These are phyloP conservation scores for Leptinotarsa texana DNA, from an alignment of 1,140 invertebrate genomes.

Conservation along the genomic window DNA sequence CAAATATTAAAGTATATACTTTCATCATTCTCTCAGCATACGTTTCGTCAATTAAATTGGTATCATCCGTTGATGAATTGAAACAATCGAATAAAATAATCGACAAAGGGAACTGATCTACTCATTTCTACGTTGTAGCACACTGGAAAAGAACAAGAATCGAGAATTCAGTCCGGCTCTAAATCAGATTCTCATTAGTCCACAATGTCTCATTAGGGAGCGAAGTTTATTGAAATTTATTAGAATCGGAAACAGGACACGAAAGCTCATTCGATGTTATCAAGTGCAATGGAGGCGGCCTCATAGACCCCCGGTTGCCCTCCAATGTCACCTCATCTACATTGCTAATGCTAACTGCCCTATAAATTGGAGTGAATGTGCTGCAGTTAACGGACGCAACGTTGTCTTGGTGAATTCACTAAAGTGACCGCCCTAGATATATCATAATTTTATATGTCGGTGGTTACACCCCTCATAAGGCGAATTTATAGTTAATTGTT, in stretches of 20 bases:
- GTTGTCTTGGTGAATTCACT: conserved; percentile 33
- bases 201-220: no score
- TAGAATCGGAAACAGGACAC: neutral
- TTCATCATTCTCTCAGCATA: no score
- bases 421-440: conserved; percentile 33
- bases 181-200: no score
- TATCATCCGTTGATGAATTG: no score
- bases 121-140: no score
- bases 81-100: no score
- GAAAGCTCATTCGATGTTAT: conserved; percentile 39
- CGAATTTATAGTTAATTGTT: neutral
- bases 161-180: no score
- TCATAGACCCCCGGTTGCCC: conserved; percentile 15
- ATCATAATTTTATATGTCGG: conserved; percentile 31
- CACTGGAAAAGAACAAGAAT: no score
- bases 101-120: no score
- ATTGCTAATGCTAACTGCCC: conserved; percentile 51
- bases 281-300: conserved; percentile 37
- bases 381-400: conserved; percentile 41
- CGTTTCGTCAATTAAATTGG: no score
- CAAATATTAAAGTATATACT: no score
- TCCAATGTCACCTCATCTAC: conserved; percentile 48
- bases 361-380: conserved; percentile 47
- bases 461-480: neutral
- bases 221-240: conserved; percentile 13